Evolutionary conservation across 2,888 invertebrate species (phyloP).

Genomic region (Keiferia lycopersicella): DNA sequence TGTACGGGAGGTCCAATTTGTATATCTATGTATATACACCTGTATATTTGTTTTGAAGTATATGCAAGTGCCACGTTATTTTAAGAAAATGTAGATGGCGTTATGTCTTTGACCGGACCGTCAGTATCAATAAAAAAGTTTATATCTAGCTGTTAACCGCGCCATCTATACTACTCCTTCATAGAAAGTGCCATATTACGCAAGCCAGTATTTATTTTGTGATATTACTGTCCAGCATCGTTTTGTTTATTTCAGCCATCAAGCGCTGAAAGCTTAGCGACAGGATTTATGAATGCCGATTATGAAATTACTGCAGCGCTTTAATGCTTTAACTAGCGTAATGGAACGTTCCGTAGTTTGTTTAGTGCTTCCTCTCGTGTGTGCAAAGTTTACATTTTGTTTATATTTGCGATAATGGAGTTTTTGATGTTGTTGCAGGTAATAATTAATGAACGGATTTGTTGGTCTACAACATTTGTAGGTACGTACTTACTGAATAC

Average conservation of each 20-base stretch:
- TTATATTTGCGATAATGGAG: not conserved
- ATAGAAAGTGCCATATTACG: too few relatives aligned
- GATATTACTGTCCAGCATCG: not conserved
- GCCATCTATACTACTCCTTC: too few relatives aligned
- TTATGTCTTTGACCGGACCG: too few relatives aligned
- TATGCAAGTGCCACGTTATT: too few relatives aligned
- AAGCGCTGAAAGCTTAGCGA: constrained; percentile 58
- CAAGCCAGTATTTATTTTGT: too few relatives aligned
- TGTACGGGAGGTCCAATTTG: too few relatives aligned
- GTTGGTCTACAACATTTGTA: not conserved
- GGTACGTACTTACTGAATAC: not conserved
- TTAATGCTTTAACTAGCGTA: constrained; percentile 53
- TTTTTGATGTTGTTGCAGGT: constrained; percentile 22
- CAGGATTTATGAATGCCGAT: constrained; percentile 54
- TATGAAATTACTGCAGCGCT: constrained; percentile 57
- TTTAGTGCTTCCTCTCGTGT: constrained; percentile 1
- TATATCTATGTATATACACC: too few relatives aligned
- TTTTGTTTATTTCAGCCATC: constrained; percentile 50
- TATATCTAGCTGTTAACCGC: too few relatives aligned
- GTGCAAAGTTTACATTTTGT: constrained; percentile 37
- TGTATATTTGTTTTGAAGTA: too few relatives aligned
- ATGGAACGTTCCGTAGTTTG: constrained; percentile 38
- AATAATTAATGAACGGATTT: not conserved
- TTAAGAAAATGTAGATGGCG: too few relatives aligned
- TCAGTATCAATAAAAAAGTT: too few relatives aligned